Evolutionary conservation across 1,140 invertebrate species (phyloP).

Genomic region (Drosophila kepulauana): DNA sequence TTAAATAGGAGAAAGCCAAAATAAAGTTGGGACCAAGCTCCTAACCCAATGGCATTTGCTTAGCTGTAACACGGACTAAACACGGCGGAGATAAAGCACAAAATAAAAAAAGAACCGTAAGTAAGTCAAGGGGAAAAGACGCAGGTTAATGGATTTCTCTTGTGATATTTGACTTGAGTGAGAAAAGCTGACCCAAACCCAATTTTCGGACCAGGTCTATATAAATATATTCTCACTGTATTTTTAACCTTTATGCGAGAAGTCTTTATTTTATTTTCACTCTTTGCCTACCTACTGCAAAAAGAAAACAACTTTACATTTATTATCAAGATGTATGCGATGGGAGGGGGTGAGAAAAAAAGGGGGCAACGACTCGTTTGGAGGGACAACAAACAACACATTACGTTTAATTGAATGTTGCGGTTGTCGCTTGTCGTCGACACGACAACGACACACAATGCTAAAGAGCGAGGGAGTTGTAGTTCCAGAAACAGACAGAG

Average conservation of each 20-base stretch:
- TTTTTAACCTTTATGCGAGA: conserved; percentile 45
- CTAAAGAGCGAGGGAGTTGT: neutral
- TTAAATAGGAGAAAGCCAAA: conserved; percentile 2
- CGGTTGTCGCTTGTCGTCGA: conserved; percentile 61
- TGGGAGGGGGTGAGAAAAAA: neutral
- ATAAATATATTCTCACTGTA: conserved; percentile 24
- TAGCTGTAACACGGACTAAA: conserved; percentile 24
- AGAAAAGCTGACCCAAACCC: conserved; percentile 38
- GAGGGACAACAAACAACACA: conserved; percentile 79
- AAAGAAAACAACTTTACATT: conserved; percentile 65
- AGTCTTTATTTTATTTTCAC: conserved; percentile 56
- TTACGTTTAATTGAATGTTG: conserved; percentile 82
- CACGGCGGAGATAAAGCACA: conserved; percentile 47
- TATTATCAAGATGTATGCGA: conserved; percentile 59
- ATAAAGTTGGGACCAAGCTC: neutral
- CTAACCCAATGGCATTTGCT: conserved; percentile 1
- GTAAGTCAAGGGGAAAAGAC: conserved; percentile 57
- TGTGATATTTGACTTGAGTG: conserved; percentile 72
- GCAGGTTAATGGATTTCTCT: conserved; percentile 80
- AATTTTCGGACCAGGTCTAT: conserved; percentile 14
- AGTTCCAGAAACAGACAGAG: neutral
- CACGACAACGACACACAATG: conserved; percentile 13
- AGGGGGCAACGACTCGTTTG: conserved; percentile 31
- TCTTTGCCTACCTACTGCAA: conserved; percentile 55
- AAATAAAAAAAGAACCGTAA: conserved; percentile 25